Conservation (phyloP, 2,888 invertebrate genomes). For the Calephelis perditalis region DNA sequence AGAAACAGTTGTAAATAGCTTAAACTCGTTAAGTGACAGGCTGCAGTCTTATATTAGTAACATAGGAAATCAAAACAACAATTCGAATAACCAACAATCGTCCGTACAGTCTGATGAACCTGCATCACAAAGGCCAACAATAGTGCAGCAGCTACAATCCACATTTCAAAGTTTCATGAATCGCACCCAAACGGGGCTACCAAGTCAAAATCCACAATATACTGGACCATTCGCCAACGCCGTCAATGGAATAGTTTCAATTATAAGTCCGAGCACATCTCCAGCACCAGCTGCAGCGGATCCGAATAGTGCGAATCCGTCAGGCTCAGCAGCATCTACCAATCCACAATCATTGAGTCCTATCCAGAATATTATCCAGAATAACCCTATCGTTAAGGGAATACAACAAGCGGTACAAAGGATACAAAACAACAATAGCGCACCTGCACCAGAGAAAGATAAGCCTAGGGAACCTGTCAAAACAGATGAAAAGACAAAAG, state of each 20-base stretch:
- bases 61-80: background rate
- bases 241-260: background rate
- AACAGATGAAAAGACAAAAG: constrained; percentile 31
- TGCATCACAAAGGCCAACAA: background rate
- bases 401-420: constrained; percentile 44
- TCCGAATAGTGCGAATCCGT: constrained; percentile 15
- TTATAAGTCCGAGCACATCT: constrained; percentile 5
- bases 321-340: constrained; percentile 16
- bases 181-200: background rate
- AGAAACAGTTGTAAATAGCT: too few relatives aligned
- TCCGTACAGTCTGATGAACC: background rate
- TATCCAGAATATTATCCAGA: constrained; percentile 44
- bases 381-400: constrained; percentile 45
- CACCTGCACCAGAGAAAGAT: constrained; percentile 39
- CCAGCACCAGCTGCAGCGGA: constrained; percentile 16
- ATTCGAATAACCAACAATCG: background rate
- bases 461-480: constrained; percentile 41
- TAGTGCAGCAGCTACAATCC: background rate
- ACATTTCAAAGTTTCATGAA: background rate
- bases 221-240: background rate
- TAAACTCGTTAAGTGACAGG: too few relatives aligned
- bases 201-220: background rate
- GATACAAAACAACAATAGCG: constrained; percentile 36
- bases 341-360: constrained; percentile 31
- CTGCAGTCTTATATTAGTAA: too few relatives aligned